phyloP scores from a whole-genome alignment of 2,888 invertebrate species.

The Iphiclides podalirius region DNA sequence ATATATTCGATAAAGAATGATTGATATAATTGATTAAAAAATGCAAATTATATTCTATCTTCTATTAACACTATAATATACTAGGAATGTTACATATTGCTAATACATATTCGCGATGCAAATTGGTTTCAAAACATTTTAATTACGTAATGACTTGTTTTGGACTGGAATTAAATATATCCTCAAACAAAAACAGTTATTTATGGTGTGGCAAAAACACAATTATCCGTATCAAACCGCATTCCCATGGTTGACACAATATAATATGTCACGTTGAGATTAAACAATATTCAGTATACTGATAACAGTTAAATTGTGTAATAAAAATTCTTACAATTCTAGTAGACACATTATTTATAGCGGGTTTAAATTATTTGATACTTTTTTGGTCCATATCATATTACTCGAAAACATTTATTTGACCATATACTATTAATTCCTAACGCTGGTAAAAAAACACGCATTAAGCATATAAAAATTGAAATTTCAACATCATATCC shows the following conservation, averaged over 20 bases:
- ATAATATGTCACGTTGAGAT: neutral
- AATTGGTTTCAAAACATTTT: neutral
- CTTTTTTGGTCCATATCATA: too few relatives aligned
- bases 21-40: neutral
- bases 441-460: too few relatives aligned
- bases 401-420: too few relatives aligned
- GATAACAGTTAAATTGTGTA: neutral
- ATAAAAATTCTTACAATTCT: too few relatives aligned
- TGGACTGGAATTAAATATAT: neutral
- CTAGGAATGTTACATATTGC: too few relatives aligned
- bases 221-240: neutral
- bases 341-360: too few relatives aligned
- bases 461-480: too few relatives aligned
- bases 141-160: neutral
- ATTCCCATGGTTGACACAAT: neutral
- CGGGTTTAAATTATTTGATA: too few relatives aligned
- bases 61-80: too few relatives aligned
- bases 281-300: neutral
- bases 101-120: neutral
- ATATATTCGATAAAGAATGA: neutral
- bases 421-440: too few relatives aligned
- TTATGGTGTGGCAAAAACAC: neutral
- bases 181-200: neutral
- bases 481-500: too few relatives aligned
- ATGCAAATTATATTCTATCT: neutral